Base-by-base conservation (phyloP, 2,113 vertebrate genomes). In the Aepyceros melampus region DNA sequence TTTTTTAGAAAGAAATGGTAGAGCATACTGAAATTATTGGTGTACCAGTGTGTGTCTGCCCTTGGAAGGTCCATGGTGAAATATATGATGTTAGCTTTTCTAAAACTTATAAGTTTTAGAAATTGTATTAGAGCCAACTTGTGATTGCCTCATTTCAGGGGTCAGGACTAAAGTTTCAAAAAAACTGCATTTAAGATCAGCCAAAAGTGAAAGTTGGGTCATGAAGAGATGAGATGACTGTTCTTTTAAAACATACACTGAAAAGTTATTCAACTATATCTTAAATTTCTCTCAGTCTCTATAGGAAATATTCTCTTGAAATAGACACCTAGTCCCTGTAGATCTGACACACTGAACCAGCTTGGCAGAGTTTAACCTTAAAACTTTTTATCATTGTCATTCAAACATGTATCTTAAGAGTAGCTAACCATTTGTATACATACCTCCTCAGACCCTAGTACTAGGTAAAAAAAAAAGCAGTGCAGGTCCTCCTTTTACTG, bases 1-100 rank as follows among this genome's bases (percentile, higher is more conserved):
- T 45, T 89, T 97, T 47, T 90, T 87, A 88, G 79, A 89, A 81
- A 62, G 94, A 95, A 96, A 93, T 83, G 60, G 40, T 83, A 36
- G 56, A 74, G 36, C 91, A 60, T 88, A 85, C 6, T 89, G 33
- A 92, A 91, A 83, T 89, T 87, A 92, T 14, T 94, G 76, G 17
- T 89, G 3, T 92, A 51, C 74, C 82, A 49, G 6, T 45, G 16
- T 93, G 21, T 83, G 21, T 76, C 71, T 91, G 36, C 36, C 64
- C 43, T 96, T 90, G 51, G 71, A 91, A 89, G 86, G 91, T 95
- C 29, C 15, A 9, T 47, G 60, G 71, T 93, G 29, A 93, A 95
- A 76, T 85, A 10, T 19, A 6, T 91, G 43, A 43, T 79, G 16
- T 91, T 85, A 53, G 8, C 43, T 29, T 93, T 96, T 29, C 45